Conservation (phyloP, 2,113 vertebrate genomes). For the Delphinapterus leucas region DNA sequence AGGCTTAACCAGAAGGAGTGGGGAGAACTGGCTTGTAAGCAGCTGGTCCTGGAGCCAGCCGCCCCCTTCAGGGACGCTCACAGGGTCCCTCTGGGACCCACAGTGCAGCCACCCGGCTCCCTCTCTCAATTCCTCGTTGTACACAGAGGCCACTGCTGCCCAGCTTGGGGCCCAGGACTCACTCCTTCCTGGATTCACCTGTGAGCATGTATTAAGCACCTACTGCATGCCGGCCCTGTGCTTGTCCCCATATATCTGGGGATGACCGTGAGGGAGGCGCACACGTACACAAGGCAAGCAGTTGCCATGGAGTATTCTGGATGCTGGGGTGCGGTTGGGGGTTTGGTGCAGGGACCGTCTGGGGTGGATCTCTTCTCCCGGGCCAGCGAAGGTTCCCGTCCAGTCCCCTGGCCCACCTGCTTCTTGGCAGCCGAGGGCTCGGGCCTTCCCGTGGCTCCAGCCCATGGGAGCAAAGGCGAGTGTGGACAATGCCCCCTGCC, state of each 20-base stretch:
- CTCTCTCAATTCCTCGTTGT: background rate
- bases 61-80: too few species aligned
- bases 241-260: background rate
- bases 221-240: background rate
- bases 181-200: background rate
- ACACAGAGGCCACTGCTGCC: background rate
- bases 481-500: background rate
- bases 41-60: background rate
- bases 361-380: background rate
- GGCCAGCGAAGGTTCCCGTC: too few species aligned
- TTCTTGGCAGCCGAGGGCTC: too few species aligned
- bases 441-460: background rate
- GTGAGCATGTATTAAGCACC: background rate
- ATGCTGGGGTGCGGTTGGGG: too few species aligned
- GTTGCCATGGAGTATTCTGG: background rate
- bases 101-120: too few species aligned
- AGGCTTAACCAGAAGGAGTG: background rate
- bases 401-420: background rate
- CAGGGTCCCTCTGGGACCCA: background rate
- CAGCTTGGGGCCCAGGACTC: background rate
- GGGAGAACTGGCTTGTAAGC: background rate
- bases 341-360: too few species aligned
- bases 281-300: background rate
- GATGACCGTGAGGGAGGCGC: background rate
- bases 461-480: background rate